A percentile compares a stretch with the other conserved stretches of the same genome.
Conservation (phyloP, 2,113 vertebrate species). For the Eulemur rufifrons region DNA sequence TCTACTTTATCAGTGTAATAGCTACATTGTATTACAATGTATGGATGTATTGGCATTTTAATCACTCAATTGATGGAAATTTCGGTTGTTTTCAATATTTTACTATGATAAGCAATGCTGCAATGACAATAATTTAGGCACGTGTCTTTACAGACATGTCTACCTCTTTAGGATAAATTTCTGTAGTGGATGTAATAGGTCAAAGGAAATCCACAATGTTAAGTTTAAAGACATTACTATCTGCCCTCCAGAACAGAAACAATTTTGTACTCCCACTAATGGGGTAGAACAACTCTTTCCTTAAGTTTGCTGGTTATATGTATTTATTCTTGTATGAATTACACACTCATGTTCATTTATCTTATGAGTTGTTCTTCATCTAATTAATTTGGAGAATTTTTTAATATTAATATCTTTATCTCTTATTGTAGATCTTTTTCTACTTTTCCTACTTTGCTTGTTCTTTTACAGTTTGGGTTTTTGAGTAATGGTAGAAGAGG, state of each 20-base stretch:
- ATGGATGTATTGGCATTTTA: background rate
- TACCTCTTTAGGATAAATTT: background rate
- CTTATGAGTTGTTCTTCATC: background rate
- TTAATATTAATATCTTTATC: background rate
- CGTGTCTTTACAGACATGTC: background rate
- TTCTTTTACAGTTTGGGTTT: constrained; percentile 34
- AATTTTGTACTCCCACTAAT: background rate
- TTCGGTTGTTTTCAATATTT: background rate
- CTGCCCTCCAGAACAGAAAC: background rate
- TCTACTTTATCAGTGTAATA: background rate
- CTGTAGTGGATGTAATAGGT: background rate
- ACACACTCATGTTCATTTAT: background rate
- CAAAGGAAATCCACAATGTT: background rate
- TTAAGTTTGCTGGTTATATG: background rate
- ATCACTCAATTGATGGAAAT: background rate
- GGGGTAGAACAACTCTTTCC: background rate
- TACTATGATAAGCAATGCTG: background rate
- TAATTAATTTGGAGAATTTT: background rate
- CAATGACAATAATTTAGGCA: background rate
- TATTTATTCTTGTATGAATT: background rate
- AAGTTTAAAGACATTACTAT: background rate
- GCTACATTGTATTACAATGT: background rate
- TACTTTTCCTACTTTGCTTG: background rate
- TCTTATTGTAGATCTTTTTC: background rate
- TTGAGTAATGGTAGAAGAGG: background rate